Percentiles rank a stretch among this genome's conserved stretches.
phyloP scores from a whole-genome alignment of 2,888 invertebrate species.

The Apocheima hispidaria region DNA sequence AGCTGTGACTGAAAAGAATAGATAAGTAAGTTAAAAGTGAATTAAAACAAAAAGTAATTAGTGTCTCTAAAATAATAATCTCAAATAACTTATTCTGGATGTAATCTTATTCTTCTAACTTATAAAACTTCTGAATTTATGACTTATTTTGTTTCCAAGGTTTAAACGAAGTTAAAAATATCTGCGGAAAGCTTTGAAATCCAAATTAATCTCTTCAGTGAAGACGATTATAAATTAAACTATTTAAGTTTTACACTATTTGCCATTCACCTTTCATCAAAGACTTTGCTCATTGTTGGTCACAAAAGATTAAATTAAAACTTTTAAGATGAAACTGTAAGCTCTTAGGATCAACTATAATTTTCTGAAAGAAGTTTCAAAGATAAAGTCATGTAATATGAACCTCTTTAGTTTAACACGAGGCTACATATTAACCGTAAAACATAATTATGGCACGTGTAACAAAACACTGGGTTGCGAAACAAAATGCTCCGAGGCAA shows the following conservation, averaged over 20 bases:
- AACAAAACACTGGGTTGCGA: constrained; percentile 3
- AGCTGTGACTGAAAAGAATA: neutral
- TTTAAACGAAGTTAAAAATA: neutral
- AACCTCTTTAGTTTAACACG: neutral
- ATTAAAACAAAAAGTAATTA: constrained; percentile 7
- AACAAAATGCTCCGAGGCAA: constrained; percentile 2
- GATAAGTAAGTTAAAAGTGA: neutral
- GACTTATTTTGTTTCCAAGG: neutral
- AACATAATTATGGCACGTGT: neutral
- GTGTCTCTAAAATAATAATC: neutral
- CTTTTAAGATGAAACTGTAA: neutral
- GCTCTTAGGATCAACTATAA: too few relatives aligned
- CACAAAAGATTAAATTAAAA: neutral
- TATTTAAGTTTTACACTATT: neutral
- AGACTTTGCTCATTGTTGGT: neutral
- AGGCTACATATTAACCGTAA: neutral
- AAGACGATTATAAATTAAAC: neutral
- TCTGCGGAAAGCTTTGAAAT: neutral
- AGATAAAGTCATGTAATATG: neutral
- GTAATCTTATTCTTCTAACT: constrained; percentile 6
- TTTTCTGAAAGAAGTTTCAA: too few relatives aligned
- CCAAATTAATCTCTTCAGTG: neutral
- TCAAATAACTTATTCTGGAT: neutral
- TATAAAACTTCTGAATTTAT: neutral
- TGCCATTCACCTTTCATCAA: neutral